phyloP scores from a whole-genome alignment of 2,797 vertebrate genomes.

The Ptychobarbus kaznakovi region DNA sequence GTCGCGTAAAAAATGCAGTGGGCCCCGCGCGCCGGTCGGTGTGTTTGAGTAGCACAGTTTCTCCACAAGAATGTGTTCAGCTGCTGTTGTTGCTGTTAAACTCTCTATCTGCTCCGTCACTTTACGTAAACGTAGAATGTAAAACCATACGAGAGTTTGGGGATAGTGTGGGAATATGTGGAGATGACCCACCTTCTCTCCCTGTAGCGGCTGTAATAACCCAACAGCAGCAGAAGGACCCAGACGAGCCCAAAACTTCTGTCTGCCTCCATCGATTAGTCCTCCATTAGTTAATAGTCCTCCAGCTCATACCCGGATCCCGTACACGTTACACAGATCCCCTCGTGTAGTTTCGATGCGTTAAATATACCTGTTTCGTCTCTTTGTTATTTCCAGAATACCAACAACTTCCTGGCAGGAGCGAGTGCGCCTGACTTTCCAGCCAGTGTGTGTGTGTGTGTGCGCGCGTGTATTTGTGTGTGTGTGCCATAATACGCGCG shows the following conservation, averaged over 20 bases:
- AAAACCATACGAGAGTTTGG: not conserved
- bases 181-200: conserved; percentile 81
- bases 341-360: not conserved
- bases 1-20: not conserved
- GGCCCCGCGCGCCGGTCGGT: conserved; percentile 13
- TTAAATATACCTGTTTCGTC: conserved; percentile 25
- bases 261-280: conserved; percentile 76
- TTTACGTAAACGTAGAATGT: not conserved
- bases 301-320: not conserved
- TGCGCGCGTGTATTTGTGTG: not conserved
- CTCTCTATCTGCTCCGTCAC: not conserved
- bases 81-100: not conserved
- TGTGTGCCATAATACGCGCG: conserved; percentile 73
- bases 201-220: conserved; percentile 69
- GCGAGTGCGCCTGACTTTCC: conserved; percentile 32
- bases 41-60: not conserved
- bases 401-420: conserved; percentile 71
- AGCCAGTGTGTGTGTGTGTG: not conserved
- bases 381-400: conserved; percentile 62
- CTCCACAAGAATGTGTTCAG: not conserved
- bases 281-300: conserved; percentile 73
- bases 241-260: conserved; percentile 79
- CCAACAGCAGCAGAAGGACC: conserved; percentile 74
- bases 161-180: conserved; percentile 31
- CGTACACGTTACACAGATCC: not conserved